Percentiles rank a stretch among this genome's conserved stretches.
Evolutionary conservation across 2,797 vertebrate species (phyloP).

Genomic region (Natrix natrix): DNA sequence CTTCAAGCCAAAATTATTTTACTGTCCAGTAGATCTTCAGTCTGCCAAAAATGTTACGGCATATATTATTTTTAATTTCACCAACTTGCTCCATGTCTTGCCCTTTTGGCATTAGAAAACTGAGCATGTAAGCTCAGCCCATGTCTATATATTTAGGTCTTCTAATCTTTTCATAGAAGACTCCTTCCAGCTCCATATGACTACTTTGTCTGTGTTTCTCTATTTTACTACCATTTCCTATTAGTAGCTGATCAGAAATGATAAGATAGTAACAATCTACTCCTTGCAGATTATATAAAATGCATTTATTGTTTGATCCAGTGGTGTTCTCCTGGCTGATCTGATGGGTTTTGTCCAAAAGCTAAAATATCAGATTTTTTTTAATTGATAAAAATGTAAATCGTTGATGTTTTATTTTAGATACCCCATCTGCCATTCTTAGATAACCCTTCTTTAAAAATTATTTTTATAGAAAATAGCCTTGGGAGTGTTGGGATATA

Average conservation of each 20-base stretch:
- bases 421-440: neutral
- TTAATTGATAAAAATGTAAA: neutral
- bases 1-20: too few relatives aligned
- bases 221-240: slow-evolving; percentile 2
- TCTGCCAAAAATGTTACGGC: too few relatives aligned
- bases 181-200: slow-evolving; percentile 8
- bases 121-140: slow-evolving; percentile 22
- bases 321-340: too few relatives aligned
- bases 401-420: neutral
- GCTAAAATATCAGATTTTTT: too few relatives aligned
- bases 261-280: too few relatives aligned
- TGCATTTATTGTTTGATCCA: too few relatives aligned
- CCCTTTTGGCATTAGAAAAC: slow-evolving; percentile 29
- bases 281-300: too few relatives aligned
- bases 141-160: slow-evolving; percentile 28
- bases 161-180: slow-evolving; percentile 33
- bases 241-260: too few relatives aligned
- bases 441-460: neutral
- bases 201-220: slow-evolving; percentile 13
- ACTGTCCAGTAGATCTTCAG: too few relatives aligned
- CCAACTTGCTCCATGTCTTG: too few relatives aligned
- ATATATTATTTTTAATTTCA: too few relatives aligned
- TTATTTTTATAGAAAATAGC: neutral
- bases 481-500: neutral
- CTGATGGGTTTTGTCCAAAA: too few relatives aligned